A percentile compares a stretch with the other conserved stretches of the same genome.
Conservation (phyloP, 1,140 invertebrate species). For the Drosophila kurseongensis region DNA sequence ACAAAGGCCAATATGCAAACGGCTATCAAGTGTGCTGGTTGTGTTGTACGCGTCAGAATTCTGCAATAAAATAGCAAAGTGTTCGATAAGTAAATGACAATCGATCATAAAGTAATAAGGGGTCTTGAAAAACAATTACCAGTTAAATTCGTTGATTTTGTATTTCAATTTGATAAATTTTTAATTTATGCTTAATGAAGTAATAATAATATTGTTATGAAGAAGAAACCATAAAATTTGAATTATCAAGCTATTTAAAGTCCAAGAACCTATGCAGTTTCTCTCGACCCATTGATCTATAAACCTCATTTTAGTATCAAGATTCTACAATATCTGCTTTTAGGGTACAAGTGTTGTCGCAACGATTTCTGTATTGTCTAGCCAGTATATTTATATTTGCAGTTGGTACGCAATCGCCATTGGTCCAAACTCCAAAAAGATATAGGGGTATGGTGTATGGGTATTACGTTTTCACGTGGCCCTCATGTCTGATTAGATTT, state of each 20-base stretch:
- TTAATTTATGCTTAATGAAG: too few species aligned
- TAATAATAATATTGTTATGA: too few species aligned
- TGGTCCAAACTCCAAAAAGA: constrained; percentile 38
- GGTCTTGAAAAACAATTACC: too few species aligned
- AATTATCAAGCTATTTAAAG: too few species aligned
- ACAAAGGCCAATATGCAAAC: constrained; percentile 88
- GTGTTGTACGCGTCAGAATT: constrained; percentile 88
- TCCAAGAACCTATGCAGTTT: too few species aligned
- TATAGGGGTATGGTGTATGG: constrained; percentile 14
- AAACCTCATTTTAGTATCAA: too few species aligned
- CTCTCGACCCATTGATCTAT: too few species aligned
- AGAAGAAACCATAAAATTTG: too few species aligned
- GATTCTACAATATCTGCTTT: background rate
- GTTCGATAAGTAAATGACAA: background rate
- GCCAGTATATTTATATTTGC: background rate
- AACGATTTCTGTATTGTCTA: background rate
- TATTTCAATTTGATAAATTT: too few species aligned
- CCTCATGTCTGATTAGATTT: constrained; percentile 37
- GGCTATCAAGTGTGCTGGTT: constrained; percentile 90
- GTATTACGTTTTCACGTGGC: constrained; percentile 45
- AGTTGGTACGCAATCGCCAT: constrained; percentile 11
- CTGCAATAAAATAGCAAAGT: constrained; percentile 84
- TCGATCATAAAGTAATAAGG: background rate
- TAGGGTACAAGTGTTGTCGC: background rate
- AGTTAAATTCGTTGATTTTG: too few species aligned